These are phyloP conservation scores for Lochmaea crataegi DNA, from an alignment of 2,888 invertebrate species.

Conservation along the genomic window DNA sequence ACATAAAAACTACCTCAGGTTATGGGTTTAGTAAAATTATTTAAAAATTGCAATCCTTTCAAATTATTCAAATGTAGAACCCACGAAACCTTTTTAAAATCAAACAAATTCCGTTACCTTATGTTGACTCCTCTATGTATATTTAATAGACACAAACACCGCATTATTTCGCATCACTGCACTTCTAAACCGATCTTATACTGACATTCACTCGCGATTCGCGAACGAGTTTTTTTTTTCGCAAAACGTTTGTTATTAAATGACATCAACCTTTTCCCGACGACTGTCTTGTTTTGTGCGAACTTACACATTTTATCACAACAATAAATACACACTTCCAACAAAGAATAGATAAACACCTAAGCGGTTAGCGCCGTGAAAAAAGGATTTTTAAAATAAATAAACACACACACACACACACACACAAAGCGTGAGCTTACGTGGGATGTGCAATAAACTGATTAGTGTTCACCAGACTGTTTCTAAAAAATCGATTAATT, in stretches of 20 bases:
- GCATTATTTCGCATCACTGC: constrained; percentile 33
- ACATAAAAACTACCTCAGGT: too few relatives aligned
- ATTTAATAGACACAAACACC: constrained; percentile 44
- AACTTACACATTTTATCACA: constrained; percentile 41
- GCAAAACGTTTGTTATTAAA: constrained; percentile 33
- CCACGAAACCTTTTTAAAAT: not conserved
- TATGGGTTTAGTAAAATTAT: too few relatives aligned
- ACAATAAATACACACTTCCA: constrained; percentile 38
- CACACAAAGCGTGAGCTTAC: constrained; percentile 20
- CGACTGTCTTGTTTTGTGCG: constrained; percentile 41
- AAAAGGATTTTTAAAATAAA: constrained; percentile 30
- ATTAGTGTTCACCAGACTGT: too few relatives aligned
- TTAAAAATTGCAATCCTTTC: too few relatives aligned
- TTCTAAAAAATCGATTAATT: too few relatives aligned
- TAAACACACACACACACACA: constrained; percentile 7
- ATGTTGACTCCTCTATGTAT: constrained; percentile 28
- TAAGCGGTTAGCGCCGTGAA: constrained; percentile 35
- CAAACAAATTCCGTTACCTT: constrained; percentile 22
- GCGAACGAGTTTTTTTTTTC: constrained; percentile 30
- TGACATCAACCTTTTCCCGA: constrained; percentile 38
- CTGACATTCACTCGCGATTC: constrained; percentile 17
- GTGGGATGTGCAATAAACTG: constrained; percentile 9
- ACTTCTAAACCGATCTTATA: constrained; percentile 26
- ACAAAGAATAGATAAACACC: constrained; percentile 44
- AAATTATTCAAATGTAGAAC: not conserved